Percentiles rank a stretch among this genome's conserved stretches.
Evolutionary conservation across 2,113 vertebrate genomes (phyloP).

Genomic region (Apistogramma diplotaenia): DNA sequence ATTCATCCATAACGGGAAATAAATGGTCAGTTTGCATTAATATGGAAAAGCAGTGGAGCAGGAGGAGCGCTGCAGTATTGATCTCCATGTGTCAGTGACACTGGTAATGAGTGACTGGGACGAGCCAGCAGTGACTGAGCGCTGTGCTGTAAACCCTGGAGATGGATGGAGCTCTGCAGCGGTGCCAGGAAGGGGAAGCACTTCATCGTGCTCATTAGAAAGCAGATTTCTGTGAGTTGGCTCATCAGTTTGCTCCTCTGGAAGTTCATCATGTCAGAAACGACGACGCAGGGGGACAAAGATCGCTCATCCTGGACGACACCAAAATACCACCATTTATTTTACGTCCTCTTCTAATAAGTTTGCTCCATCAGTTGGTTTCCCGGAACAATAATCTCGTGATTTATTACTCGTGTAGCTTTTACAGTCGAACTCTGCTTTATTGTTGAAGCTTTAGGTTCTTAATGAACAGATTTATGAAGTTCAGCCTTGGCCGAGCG

Average conservation of each 20-base stretch:
- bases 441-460: neutral
- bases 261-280: neutral
- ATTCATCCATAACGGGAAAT: neutral
- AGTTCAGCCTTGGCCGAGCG: neutral
- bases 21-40: neutral
- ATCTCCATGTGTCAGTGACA: neutral
- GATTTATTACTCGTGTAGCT: neutral
- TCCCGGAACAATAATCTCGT: neutral
- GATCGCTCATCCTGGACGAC: fast-evolving
- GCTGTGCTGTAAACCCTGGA: neutral
- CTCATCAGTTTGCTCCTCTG: neutral
- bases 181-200: neutral
- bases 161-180: neutral
- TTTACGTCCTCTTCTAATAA: too few relatives aligned
- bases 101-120: neutral
- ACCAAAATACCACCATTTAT: too few relatives aligned
- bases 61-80: neutral
- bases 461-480: neutral
- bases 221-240: neutral
- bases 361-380: neutral
- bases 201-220: neutral
- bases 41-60: neutral
- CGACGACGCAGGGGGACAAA: fast-evolving
- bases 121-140: neutral
- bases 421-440: neutral